Conservation (phyloP, 1,140 invertebrate genomes). For the Caenorhabditis tropicalis region DNA sequence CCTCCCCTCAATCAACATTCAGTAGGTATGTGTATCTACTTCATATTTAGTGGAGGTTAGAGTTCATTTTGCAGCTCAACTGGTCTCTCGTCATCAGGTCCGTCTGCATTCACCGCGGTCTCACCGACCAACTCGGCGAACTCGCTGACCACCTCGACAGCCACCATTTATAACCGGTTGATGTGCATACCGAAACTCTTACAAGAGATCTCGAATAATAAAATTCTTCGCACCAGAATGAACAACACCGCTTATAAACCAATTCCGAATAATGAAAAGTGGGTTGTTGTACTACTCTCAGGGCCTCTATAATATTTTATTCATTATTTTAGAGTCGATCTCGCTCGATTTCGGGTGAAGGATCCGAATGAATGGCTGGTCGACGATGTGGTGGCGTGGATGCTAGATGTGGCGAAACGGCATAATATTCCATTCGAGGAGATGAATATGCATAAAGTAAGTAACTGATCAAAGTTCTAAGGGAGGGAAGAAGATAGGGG, state of each 20-base stretch:
- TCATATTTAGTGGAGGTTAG: not conserved
- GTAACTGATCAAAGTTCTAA: constrained; percentile 40
- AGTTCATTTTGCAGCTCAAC: constrained; percentile 1
- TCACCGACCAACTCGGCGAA: constrained; percentile 21
- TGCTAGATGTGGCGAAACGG: constrained; percentile 67
- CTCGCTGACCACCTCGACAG: not conserved
- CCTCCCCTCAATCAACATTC: constrained; percentile 37
- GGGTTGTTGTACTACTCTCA: not conserved
- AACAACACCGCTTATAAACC: constrained; percentile 61
- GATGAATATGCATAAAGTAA: constrained; percentile 66
- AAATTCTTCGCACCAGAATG: constrained; percentile 58
- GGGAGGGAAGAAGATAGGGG: not conserved
- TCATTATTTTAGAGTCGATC: constrained; percentile 58
- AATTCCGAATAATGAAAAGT: constrained; percentile 65
- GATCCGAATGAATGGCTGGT: constrained; percentile 67
- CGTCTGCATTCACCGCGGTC: constrained; percentile 45
- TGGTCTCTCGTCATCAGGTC: constrained; percentile 39
- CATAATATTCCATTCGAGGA: constrained; percentile 68
- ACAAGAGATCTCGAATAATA: constrained; percentile 54
- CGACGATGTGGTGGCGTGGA: constrained; percentile 71
- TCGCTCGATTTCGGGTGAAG: constrained; percentile 63
- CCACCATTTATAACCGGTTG: constrained; percentile 58
- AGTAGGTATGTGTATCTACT: not conserved
- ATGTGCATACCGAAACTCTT: constrained; percentile 60
- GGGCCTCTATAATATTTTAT: not conserved